These are phyloP conservation scores for Ypsolopha scabrella DNA, from an alignment of 2,888 invertebrate species.

Conservation along the genomic window DNA sequence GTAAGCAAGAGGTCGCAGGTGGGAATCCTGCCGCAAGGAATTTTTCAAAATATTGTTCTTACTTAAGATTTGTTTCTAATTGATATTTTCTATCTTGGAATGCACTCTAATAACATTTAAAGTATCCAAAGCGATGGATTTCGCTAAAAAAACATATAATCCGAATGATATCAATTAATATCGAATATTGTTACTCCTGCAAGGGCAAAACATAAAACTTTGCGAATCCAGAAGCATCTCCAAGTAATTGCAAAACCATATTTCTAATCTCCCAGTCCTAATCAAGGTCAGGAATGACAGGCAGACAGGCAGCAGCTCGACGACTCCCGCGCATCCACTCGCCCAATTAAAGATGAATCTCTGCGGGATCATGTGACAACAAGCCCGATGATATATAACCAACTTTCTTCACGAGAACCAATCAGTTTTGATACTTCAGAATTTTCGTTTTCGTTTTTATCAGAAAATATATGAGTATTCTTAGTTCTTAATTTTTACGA, in stretches of 20 bases:
- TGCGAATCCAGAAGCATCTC: background rate
- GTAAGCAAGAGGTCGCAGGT: too few species aligned
- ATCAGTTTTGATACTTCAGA: constrained; percentile 30
- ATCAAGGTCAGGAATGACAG: constrained; percentile 27
- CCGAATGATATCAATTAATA: background rate
- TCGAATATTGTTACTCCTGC: background rate
- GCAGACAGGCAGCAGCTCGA: background rate
- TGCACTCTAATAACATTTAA: too few species aligned
- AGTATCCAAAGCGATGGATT: too few species aligned
- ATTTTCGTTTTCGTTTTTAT: background rate
- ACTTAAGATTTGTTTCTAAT: too few species aligned
- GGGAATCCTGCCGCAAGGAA: too few species aligned
- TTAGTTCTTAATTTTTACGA: too few species aligned
- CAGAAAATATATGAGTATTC: too few species aligned
- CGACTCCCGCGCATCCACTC: constrained; percentile 8
- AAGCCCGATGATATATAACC: constrained; percentile 55
- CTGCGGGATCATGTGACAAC: constrained; percentile 60
- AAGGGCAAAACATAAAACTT: too few species aligned
- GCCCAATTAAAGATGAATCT: constrained; percentile 65
- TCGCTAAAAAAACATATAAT: background rate
- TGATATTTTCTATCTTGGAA: too few species aligned
- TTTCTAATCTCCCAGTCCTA: constrained; percentile 14
- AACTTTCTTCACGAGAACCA: constrained; percentile 17
- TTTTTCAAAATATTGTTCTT: too few species aligned
- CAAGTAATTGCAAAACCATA: background rate